Evolutionary conservation across 2,888 invertebrate genomes (phyloP), one percentile per base, ranked within the genome.

Genomic region (Galerucella calmariensis): DNA sequence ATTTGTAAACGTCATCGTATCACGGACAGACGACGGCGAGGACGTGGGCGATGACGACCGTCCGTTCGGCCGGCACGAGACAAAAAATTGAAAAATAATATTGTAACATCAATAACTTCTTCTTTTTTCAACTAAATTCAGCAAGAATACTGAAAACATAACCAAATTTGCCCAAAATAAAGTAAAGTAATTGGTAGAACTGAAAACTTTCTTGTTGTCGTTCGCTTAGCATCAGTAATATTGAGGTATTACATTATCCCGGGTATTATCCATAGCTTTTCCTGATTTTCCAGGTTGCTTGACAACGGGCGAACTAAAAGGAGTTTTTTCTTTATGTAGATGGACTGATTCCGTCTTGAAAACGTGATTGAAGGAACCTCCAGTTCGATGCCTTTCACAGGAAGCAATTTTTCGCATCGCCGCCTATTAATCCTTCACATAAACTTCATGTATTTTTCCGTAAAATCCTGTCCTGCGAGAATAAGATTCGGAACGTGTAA

Each of bases 281-380:
- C 65, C n/a, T 51, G 71, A 65, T 71, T 71, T 71, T 71, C 65
- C 71, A 71, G 56, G 63, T 70, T 70, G 63, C 63, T 70, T 65
- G 58, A 53, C 65, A 58, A 65, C 63, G 53, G 16, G 20, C 56
- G 20, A 8, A 56, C 56, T 56, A 16, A 56, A 56, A 56, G 44
- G 20, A 71, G 56, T 71, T 71, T 72, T 68, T 46, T 27, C 71
- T 67, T 72, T 75, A 75, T 75, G 73, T 74, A 76, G 76, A 76
- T 76, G 68, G 73, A 71, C 70, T 69, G 59, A 69, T 71, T 71
- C 62, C 73, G 73, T 70, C 71, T 67, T 65, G 59, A 41, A 67
- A 71, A 71, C 72, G 73, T 79, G 79, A 79, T 79, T 78, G 79
- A 79, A 76, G 70, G 74, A 74, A 73, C 79, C 76, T 77, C 72